Base-by-base conservation (phyloP, 2,888 invertebrate species). In the Pristionchus japonicus region DNA sequence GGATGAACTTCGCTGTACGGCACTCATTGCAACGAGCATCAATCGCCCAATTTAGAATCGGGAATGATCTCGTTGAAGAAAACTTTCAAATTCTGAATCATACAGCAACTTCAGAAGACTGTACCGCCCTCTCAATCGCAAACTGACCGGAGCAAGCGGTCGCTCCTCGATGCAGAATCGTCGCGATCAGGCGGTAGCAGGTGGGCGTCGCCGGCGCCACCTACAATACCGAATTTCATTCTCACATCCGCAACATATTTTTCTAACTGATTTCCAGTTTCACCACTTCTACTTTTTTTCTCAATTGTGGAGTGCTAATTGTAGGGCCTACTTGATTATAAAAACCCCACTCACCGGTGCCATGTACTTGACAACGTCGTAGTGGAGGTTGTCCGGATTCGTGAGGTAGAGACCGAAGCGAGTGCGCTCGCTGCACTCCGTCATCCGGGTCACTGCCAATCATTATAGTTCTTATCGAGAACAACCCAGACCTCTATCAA, bases 331-430 rank as follows among this genome's bases (percentile, higher is more conserved):
- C n/a, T 37, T 43, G 40, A 40, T 17, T 40, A 31, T 37, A 7
- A n/a, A 43, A 77, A 7, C 7, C n/a, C 17, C 15, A 64, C 85
- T 64, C 85, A 85, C 85, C 1, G 43, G 37, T 27, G n/a, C 43
- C 57, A 85, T 85, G 27, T 40, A 64, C 40, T 3, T 85, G 40
- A 85, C 85, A 2, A 47, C 40, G 27, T 85, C 85, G 40, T 85
- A 85, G 85, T 85, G 85, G n/a, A 40, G 31, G 27, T 85, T 85
- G 40, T 40, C 0, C 1, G 37, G 17, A 27, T 85, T 85, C 6
- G 40, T 7, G n/a, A 85, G 85, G 34, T 85, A 85, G 64, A 85
- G 61, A 15, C 61, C 85, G 61, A 64, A 64, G n/a, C 85, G 85
- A 52, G 52, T 83, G 15, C 52, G 27, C 27, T 52, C 82, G 20